These are phyloP conservation scores for Cydia pomonella DNA, from an alignment of 1,140 invertebrate genomes.

Conservation along the genomic window DNA sequence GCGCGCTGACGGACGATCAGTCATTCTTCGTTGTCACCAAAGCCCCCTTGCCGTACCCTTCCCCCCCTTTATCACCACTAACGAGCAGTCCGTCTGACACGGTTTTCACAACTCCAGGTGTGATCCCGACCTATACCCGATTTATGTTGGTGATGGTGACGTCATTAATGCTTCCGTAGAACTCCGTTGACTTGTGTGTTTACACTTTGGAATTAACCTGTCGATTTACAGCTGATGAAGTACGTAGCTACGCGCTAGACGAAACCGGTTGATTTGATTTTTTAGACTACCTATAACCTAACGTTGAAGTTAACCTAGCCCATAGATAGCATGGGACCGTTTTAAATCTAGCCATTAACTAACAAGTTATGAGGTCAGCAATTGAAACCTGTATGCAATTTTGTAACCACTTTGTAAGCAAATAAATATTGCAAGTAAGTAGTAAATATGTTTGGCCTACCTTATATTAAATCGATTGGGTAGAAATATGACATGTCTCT, in stretches of 20 bases:
- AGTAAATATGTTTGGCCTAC: background rate
- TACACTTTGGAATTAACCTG: background rate
- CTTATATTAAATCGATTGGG: background rate
- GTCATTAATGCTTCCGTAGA: constrained; percentile 14
- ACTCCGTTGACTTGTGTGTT: background rate
- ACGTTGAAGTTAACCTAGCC: background rate
- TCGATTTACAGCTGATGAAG: background rate
- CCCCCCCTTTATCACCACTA: constrained; percentile 46
- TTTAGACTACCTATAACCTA: background rate
- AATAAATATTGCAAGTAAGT: background rate
- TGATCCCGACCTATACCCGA: constrained; percentile 21
- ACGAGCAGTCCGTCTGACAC: constrained; percentile 62
- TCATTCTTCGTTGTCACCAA: constrained; percentile 73
- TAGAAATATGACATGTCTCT: background rate
- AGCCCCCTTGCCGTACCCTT: constrained; percentile 44
- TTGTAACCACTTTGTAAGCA: constrained; percentile 1
- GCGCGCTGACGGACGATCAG: constrained; percentile 69
- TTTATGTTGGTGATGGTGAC: constrained; percentile 16
- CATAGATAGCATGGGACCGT: background rate
- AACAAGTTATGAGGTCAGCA: background rate
- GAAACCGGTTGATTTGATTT: background rate
- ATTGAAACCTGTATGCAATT: background rate
- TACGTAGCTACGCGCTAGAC: background rate
- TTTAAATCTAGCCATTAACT: background rate
- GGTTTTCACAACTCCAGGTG: constrained; percentile 48